A percentile compares a stretch with the other conserved stretches of the same genome.
These are phyloP conservation scores for Lottia gigantea DNA, from an alignment of 2,888 invertebrate species.

Conservation along the genomic window DNA sequence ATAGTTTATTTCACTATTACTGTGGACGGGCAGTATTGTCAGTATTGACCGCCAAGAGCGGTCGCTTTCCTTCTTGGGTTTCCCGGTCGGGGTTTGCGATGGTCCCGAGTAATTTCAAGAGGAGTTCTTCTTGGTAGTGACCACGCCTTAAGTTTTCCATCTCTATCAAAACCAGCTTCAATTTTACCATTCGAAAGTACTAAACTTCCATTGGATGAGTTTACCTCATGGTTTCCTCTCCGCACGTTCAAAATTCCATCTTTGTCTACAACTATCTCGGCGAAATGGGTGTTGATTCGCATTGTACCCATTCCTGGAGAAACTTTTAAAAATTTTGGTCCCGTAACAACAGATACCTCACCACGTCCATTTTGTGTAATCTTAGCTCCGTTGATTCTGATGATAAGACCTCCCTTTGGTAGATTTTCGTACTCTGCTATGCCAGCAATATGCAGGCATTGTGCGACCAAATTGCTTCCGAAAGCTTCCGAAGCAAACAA, in stretches of 20 bases:
- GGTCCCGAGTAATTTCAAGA: constrained; percentile 28
- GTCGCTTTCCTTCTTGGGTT: constrained; percentile 15
- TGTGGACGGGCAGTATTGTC: no score
- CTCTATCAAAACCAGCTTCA: constrained; percentile 50
- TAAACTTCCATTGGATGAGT: constrained; percentile 44
- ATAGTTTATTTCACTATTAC: no score
- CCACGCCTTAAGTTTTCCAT: constrained; percentile 43
- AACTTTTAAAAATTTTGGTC: constrained; percentile 65
- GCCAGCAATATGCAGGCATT: constrained; percentile 61
- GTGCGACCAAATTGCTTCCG: constrained; percentile 60
- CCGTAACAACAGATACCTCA: constrained; percentile 66
- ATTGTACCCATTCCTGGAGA: constrained; percentile 61
- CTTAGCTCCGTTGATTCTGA: constrained; percentile 65
- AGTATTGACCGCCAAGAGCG: not conserved
- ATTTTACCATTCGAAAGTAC: constrained; percentile 52
- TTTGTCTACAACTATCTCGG: constrained; percentile 66
- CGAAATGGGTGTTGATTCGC: constrained; percentile 62
- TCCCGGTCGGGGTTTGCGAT: constrained; percentile 17
- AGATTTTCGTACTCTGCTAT: constrained; percentile 61
- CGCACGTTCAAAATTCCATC: constrained; percentile 57
- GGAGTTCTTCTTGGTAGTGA: constrained; percentile 40
- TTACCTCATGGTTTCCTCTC: constrained; percentile 53
- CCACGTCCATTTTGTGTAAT: constrained; percentile 64
- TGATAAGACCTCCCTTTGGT: constrained; percentile 56
- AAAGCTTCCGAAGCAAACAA: constrained; percentile 61